Percentiles rank a stretch among this genome's conserved stretches.
These are phyloP conservation scores for Drosophila ogumai DNA, from an alignment of 1,140 invertebrate genomes.

Conservation along the genomic window DNA sequence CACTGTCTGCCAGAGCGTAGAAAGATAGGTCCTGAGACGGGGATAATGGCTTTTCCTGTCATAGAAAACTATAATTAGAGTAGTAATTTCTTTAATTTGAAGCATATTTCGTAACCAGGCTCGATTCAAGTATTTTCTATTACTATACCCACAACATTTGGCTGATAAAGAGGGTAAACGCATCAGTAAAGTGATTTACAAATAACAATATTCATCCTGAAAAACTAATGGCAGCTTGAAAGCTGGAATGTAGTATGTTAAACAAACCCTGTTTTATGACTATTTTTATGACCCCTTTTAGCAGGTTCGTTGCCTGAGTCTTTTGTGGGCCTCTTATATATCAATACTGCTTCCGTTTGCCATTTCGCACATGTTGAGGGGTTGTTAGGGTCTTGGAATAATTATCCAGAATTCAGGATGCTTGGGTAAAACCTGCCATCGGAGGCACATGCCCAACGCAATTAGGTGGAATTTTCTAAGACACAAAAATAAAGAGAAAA, in stretches of 20 bases:
- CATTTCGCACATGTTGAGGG: slow-evolving; percentile 63
- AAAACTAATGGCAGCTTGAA: too few relatives aligned
- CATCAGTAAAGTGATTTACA: not conserved
- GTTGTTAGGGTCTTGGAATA: not conserved
- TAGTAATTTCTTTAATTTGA: not conserved
- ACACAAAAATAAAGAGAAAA: not conserved
- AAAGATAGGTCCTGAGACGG: slow-evolving; percentile 2
- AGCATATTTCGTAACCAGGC: not conserved
- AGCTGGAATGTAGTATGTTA: not conserved
- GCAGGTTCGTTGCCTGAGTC: slow-evolving; percentile 56
- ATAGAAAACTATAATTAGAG: slow-evolving; percentile 14
- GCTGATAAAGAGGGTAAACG: not conserved
- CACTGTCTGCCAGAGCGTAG: slow-evolving; percentile 39
- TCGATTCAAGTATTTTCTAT: not conserved
- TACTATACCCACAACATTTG: not conserved
- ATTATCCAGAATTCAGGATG: not conserved
- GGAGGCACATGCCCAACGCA: not conserved
- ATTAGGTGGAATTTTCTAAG: not conserved
- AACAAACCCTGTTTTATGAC: slow-evolving; percentile 13
- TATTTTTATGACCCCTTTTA: slow-evolving; percentile 37
- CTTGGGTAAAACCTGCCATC: not conserved
- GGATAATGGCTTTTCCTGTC: not conserved
- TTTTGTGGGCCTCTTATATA: slow-evolving; percentile 40
- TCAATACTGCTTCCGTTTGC: slow-evolving; percentile 60
- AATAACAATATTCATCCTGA: not conserved